A percentile compares a stretch with the other conserved stretches of the same genome.
These are phyloP conservation scores for Megalonaias nervosa DNA, from an alignment of 1,140 invertebrate genomes.

Conservation along the genomic window DNA sequence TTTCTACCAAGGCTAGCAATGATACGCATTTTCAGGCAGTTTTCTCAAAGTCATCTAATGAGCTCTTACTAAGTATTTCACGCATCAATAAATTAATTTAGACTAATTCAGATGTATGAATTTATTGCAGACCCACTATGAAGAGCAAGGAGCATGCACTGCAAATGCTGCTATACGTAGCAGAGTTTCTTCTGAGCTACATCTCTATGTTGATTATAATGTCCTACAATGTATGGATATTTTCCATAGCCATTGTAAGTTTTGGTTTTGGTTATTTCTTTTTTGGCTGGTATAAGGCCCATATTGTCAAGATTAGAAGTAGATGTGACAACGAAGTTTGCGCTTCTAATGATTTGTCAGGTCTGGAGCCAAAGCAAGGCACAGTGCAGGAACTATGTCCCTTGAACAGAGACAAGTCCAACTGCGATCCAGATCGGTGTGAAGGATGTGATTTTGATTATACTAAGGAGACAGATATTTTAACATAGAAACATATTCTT, in stretches of 20 bases:
- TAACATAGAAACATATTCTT: no score
- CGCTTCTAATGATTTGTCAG: neutral
- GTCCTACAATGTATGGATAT: constrained; percentile 67
- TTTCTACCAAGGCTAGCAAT: no score
- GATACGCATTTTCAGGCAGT: no score
- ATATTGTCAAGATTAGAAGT: no score
- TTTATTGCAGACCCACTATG: constrained; percentile 53
- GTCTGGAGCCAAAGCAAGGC: neutral
- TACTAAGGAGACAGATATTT: constrained; percentile 6
- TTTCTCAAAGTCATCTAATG: no score
- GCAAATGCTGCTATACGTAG: constrained; percentile 63
- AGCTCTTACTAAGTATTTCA: no score
- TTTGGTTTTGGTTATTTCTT: constrained; percentile 64
- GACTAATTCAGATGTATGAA: no score
- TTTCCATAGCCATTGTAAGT: constrained; percentile 54
- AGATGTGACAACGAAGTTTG: constrained; percentile 22
- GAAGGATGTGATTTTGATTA: neutral
- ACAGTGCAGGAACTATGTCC: constrained; percentile 29
- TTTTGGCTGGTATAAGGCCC: constrained; percentile 54
- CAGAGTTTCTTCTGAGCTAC: constrained; percentile 63
- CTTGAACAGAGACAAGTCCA: constrained; percentile 15
- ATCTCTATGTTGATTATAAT: constrained; percentile 67
- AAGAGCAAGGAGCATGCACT: constrained; percentile 54
- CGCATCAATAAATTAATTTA: no score
- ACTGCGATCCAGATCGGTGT: neutral